Conservation (phyloP, 2,888 invertebrate species). For the Microchrysa polita region DNA sequence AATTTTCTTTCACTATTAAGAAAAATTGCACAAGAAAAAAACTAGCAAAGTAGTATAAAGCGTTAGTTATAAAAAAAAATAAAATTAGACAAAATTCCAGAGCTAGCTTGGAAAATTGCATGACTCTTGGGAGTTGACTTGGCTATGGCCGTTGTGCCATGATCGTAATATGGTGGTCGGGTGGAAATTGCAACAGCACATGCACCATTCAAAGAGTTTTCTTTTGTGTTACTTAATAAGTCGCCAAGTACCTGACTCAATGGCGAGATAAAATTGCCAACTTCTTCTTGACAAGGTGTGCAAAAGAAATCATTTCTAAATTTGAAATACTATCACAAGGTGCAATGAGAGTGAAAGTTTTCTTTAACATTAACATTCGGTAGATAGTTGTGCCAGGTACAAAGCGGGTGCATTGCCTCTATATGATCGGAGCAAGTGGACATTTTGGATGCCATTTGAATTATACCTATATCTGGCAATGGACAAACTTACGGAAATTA, state of each 20-base stretch:
- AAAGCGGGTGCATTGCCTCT: too few species aligned
- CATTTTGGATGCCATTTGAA: too few species aligned
- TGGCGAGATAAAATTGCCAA: background rate
- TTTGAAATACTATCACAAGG: background rate
- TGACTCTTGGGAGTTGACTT: conserved; percentile 1
- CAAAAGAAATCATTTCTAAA: conserved; percentile 4
- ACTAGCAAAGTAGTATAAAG: background rate
- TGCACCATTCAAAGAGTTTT: background rate
- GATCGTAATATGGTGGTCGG: too few species aligned
- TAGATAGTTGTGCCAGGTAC: conserved; percentile 4
- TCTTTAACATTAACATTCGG: background rate
- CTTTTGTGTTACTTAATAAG: background rate
- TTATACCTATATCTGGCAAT: too few species aligned
- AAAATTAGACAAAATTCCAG: conserved; percentile 31
- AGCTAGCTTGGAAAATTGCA: conserved; percentile 13
- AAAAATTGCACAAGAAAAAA: background rate
- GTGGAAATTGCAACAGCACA: background rate
- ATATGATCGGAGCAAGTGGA: too few species aligned
- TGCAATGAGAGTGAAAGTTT: conserved; percentile 1
- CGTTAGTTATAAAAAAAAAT: background rate
- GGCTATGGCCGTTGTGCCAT: too few species aligned
- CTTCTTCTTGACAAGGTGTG: conserved; percentile 7
- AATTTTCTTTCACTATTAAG: conserved; percentile 8
- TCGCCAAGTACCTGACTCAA: background rate
- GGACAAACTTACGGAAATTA: too few species aligned